Conservation (phyloP, 2,888 invertebrate species). For the Hydrotaea cyrtoneurina region DNA sequence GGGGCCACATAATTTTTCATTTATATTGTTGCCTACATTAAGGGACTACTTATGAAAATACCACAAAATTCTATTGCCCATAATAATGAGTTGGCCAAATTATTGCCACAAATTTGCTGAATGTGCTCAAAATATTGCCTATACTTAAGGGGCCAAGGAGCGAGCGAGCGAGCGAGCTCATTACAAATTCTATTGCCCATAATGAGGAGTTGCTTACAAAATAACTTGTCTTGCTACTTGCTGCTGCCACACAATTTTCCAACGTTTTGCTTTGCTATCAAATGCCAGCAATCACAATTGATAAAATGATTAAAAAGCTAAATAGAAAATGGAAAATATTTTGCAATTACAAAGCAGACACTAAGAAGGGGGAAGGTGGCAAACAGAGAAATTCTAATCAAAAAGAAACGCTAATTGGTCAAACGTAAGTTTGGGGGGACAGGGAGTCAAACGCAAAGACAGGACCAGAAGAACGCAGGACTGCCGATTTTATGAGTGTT, state of each 20-base stretch:
- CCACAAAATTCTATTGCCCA: background rate
- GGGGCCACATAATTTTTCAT: background rate
- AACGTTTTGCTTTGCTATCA: background rate
- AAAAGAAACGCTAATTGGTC: slow-evolving; percentile 51
- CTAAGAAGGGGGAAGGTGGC: background rate
- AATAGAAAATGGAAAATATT: slow-evolving; percentile 15
- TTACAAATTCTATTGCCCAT: background rate
- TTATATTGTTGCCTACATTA: background rate
- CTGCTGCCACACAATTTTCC: background rate
- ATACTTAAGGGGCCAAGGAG: background rate
- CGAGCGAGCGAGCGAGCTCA: background rate
- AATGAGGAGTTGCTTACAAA: background rate
- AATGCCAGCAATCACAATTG: background rate
- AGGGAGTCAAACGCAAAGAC: background rate
- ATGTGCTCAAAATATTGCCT: background rate
- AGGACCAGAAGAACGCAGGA: background rate
- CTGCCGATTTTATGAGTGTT: slow-evolving; percentile 8
- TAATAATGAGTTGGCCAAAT: background rate
- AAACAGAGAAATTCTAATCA: slow-evolving; percentile 11
- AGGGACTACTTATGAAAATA: background rate
- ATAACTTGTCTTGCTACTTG: too few species aligned
- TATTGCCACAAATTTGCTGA: background rate
- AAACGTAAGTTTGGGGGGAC: background rate
- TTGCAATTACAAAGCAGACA: background rate
- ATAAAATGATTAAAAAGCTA: slow-evolving; percentile 13